These are phyloP conservation scores for Centrocercus urophasianus DNA, from an alignment of 2,113 vertebrate genomes.

Conservation along the genomic window DNA sequence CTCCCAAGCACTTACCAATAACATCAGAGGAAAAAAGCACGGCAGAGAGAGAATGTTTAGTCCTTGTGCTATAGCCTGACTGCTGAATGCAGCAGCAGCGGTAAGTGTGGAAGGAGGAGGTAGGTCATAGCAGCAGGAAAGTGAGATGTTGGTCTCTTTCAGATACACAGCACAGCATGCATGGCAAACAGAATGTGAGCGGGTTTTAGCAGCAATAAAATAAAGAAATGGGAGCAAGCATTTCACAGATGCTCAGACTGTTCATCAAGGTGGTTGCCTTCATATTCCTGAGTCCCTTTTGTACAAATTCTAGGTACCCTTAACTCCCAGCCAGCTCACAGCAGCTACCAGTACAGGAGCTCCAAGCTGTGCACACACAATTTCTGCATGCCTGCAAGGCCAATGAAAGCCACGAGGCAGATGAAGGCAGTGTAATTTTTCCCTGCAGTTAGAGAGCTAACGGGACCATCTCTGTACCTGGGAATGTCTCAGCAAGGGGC, in stretches of 20 bases:
- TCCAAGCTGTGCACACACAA: not conserved
- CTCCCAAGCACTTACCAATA: not conserved
- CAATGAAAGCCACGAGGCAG: not conserved
- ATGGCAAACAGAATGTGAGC: accelerated
- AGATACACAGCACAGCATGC: accelerated
- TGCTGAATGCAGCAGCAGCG: not conserved
- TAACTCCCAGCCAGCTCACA: not conserved
- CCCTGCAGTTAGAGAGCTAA: not conserved
- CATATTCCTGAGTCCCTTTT: not conserved
- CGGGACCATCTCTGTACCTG: not conserved
- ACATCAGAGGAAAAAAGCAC: not conserved
- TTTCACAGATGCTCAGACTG: not conserved
- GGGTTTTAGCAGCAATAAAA: not conserved
- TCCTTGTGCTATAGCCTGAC: not conserved
- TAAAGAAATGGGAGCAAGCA: not conserved
- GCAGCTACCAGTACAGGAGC: not conserved
- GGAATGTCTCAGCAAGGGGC: not conserved
- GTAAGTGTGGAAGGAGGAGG: not conserved
- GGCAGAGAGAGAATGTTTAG: not conserved
- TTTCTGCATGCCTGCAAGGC: not conserved
- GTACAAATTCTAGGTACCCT: not conserved
- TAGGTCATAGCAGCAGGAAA: not conserved
- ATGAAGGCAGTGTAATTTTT: not conserved
- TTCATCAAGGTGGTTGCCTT: not conserved
- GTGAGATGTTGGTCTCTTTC: not conserved